Evolutionary conservation across 2,888 invertebrate genomes (phyloP).

Genomic region (Lycaena phlaeas): DNA sequence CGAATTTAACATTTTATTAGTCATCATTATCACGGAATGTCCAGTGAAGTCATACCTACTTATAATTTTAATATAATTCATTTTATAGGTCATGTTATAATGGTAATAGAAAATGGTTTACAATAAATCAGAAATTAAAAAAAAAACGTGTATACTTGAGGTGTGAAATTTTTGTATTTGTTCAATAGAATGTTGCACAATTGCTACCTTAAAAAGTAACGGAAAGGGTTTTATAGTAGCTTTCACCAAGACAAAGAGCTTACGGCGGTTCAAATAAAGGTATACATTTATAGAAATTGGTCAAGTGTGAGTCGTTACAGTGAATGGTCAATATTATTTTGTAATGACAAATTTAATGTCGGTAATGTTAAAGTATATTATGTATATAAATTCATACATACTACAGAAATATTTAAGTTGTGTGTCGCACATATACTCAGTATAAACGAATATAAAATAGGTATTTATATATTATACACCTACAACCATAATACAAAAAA

Average conservation of each 20-base stretch:
- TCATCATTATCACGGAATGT: neutral
- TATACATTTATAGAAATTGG: no score
- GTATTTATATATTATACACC: no score
- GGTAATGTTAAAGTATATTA: no score
- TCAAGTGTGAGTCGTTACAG: no score
- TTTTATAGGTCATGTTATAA: conserved; percentile 9
- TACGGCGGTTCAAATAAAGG: neutral
- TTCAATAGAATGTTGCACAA: neutral
- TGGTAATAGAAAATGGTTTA: neutral
- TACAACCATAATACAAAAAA: no score
- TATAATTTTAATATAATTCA: neutral
- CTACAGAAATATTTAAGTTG: no score
- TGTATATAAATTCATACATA: no score
- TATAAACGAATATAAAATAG: no score
- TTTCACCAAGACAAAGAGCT: neutral
- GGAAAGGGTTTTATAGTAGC: conserved; percentile 45
- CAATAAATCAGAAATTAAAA: neutral
- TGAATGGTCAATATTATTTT: no score
- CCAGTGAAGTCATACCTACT: neutral
- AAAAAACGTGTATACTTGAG: neutral
- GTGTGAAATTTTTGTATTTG: neutral
- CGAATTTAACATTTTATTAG: conserved; percentile 21
- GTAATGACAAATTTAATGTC: no score
- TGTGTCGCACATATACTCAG: no score
- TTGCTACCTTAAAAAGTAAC: conserved; percentile 29